Conservation (phyloP, 1,140 invertebrate genomes). For the Drosophila lacteicornis region DNA sequence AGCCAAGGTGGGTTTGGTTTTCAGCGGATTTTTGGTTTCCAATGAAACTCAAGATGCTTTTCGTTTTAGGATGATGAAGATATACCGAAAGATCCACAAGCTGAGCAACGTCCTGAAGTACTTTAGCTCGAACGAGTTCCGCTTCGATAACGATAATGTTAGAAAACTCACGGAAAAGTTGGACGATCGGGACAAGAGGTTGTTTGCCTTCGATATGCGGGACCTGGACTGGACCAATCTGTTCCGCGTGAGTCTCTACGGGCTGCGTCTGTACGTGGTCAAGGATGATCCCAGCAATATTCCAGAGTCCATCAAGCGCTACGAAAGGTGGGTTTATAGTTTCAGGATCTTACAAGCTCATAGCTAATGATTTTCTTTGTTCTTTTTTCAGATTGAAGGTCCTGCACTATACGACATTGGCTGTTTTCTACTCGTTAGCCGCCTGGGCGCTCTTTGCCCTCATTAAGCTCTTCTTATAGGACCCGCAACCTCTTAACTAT, state of each 20-base stretch:
- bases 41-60: neutral
- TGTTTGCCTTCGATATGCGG: conserved; percentile 90
- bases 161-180: conserved; percentile 88
- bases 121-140: conserved; percentile 90
- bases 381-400: conserved; percentile 73
- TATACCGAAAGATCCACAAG: conserved; percentile 91
- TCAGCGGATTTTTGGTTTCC: neutral
- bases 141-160: conserved; percentile 89
- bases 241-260: conserved; percentile 87
- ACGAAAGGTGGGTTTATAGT: conserved; percentile 85
- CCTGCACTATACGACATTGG: conserved; percentile 73
- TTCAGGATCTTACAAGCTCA: rapidly evolving
- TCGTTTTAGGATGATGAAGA: conserved; percentile 88
- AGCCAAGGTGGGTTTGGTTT: conserved; percentile 85
- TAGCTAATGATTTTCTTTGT: neutral
- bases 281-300: conserved; percentile 90
- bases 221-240: conserved; percentile 89
- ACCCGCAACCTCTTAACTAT: conserved; percentile 16
- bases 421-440: conserved; percentile 66
- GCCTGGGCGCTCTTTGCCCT: conserved; percentile 67
- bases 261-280: conserved; percentile 89
- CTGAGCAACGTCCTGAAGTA: conserved; percentile 89
- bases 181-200: conserved; percentile 87
- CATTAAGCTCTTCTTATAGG: conserved; percentile 66
- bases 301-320: conserved; percentile 87